Evolutionary conservation across 2,797 vertebrate genomes (phyloP), one percentile per base, ranked within the genome.

Genomic region (Antrozous pallidus): DNA sequence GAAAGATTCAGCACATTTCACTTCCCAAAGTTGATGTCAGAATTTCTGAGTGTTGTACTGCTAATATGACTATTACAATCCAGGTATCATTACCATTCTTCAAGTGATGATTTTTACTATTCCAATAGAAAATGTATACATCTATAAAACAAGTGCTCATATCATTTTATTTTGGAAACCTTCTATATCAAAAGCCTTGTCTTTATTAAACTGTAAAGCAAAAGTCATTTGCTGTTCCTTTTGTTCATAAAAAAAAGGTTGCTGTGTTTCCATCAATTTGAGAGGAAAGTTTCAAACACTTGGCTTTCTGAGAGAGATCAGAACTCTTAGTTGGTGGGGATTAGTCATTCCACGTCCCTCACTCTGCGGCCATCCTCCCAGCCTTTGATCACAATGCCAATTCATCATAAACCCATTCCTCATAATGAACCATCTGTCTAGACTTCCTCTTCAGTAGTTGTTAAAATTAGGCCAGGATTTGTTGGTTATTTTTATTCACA

Each of bases 391-490:
- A 98, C 78, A 71, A 96, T 56, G 87, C 96, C 97, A 98, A 98
- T 98, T 97, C 96, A 97, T 96, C 97, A 97, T 88, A 97, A 97
- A 92, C 40, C 90, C 73, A 71, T 84, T 91, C 97, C 98, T 98
- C 97, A 87, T 97, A 97, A 98, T 95, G 97, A 98, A 97, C 97
- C 77, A 97, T 97, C 98, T 97, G 97, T 97, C 98, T 98, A 96
- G 95, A 98, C 97, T 97, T 98, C 96, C 97, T 98, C 96, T 95
- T 98, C 98, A 98, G 96, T 97, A 96, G 96, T 96, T 98, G 97
- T 98, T 99, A 97, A 98, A 99, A 99, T 99, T 98, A 99, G 98
- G 98, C 98, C 95, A 98, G 98, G 98, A 96, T 98, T 98, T 98
- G 98, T 97, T 98, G 96, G 97, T 98, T 98, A 98, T 98, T 98